Base-by-base conservation (phyloP, 2,888 invertebrate genomes). In the Quadriops clusia region DNA sequence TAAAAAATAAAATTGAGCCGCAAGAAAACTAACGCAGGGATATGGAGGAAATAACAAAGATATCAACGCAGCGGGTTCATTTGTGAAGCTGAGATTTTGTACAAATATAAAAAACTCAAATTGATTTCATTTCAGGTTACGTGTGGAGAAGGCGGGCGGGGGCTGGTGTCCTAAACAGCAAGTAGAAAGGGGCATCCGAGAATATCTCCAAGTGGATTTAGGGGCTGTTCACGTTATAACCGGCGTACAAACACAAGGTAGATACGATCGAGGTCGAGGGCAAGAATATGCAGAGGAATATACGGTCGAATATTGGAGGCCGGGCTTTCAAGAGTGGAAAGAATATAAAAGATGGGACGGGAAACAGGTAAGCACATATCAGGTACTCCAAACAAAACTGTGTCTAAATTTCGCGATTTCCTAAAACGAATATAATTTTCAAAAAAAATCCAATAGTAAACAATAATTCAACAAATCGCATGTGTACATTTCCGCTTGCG, bases 101-200 rank as follows among this genome's bases (percentile, higher is more conserved):
- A n/a, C n/a, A n/a, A n/a, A n/a, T n/a, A n/a, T n/a, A n/a, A n/a
- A n/a, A n/a, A n/a, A n/a, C n/a, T n/a, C n/a, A n/a, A n/a, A n/a
- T n/a, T n/a, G n/a, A n/a, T 27, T 37, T 41, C 37, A 36, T 57
- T 62, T 21, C 63, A 82, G 82, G 50, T 61, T 82, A 32, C 69
- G 74, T 16, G 68, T 70, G 36, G 80, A 82, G 52, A 64, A 64
- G 33, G 74, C 73, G 8, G 79, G 81, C 2, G 82, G 82, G 6
- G 82, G 78, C 1, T 83, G 83, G 83, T 83, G 83, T 55, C 82
- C 82, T 2, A 70, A 72, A 46, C 67, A 67, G 37, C 73, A 72
- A 50, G 72, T 80, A 39, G 70, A 72, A 44, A 59, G 61, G 27
- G 74, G 70, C 6, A 67, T 73, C 13, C 65, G 73, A 21, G 83